These are phyloP conservation scores for Melanogrammus aeglefinus DNA, from an alignment of 2,797 vertebrate species.

Conservation along the genomic window DNA sequence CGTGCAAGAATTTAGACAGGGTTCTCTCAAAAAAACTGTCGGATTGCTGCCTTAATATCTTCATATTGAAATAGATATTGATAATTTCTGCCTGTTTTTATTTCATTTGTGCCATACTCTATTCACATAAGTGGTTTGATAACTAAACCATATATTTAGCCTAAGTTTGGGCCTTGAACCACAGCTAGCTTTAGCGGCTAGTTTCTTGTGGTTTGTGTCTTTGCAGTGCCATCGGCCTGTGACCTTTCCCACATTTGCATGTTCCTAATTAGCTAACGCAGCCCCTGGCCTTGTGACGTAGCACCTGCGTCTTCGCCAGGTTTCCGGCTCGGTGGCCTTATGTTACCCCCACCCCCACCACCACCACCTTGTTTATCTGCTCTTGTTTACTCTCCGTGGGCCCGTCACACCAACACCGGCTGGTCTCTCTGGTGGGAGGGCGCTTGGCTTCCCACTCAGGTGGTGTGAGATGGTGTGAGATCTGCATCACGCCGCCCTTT, in stretches of 20 bases:
- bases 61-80: neutral
- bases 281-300: slow-evolving; percentile 16
- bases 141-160: neutral
- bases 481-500: slow-evolving; percentile 25
- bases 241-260: slow-evolving; percentile 22
- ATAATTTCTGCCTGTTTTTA: neutral
- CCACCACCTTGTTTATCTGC: slow-evolving; percentile 25
- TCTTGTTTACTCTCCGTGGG: slow-evolving; percentile 38
- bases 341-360: neutral
- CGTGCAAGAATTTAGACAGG: slow-evolving; percentile 16
- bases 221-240: slow-evolving; percentile 5
- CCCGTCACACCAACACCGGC: slow-evolving; percentile 31
- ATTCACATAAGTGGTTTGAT: slow-evolving; percentile 1
- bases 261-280: neutral
- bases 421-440: slow-evolving; percentile 34
- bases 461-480: slow-evolving; percentile 43
- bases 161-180: slow-evolving; percentile 5
- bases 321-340: slow-evolving; percentile 22
- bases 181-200: neutral
- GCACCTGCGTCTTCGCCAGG: slow-evolving; percentile 24
- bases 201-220: neutral
- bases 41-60: slow-evolving; percentile 11
- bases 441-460: slow-evolving; percentile 41
- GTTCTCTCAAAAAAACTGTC: slow-evolving; percentile 9
- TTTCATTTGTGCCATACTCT: neutral